Base-by-base conservation (phyloP, 2,888 invertebrate genomes). In the Lepetodrilus schrolli region DNA sequence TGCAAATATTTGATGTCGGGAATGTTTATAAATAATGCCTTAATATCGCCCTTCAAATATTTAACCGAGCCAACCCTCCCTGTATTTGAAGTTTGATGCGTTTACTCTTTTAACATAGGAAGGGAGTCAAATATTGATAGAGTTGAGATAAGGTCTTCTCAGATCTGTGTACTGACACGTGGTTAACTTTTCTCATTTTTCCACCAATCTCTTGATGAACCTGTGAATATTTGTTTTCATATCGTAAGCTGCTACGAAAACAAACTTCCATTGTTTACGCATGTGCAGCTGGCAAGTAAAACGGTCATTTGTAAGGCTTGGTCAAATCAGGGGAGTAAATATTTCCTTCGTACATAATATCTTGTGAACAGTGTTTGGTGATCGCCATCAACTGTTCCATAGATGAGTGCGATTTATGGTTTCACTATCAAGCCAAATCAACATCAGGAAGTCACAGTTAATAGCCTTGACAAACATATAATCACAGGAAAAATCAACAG, bases 11-110 rank as follows among this genome's bases (percentile, higher is more conserved):
- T 68, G 68, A 43, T 47, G 47, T 68, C 47, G 23, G 43, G 43
- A 68, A 68, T 68, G 68, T 68, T 68, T 68, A 68, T 68, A 68
- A 68, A 68, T 68, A 68, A 68, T 68, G 68, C 68, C 43, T 47
- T 68, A 68, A 68, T 70, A 70, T 70, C 37, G 51, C 70, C 50
- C 51, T 70, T 70, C 70, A 70, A 70, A 70, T 70, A 70, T 70
- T 70, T 70, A 51, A 51, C 51, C 36, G 51, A 23, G 70, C 48
- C 36, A 20, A 36, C 26, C 36, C 37, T 70, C 51, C 37, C 38
- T 50, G 34, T 26, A 70, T 48, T 47, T 47, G 47, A 38, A 49
- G 36, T 51, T 51, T 70, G 70, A 70, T 70, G 70, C 50, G 70
- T 70, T 70, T 70, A 51, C 68, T 70, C 50, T 50, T 70, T 51